Evolutionary conservation across 2,113 vertebrate species (phyloP), one percentile per base, ranked within the genome.

Genomic region (Rhadina sibilatrix): DNA sequence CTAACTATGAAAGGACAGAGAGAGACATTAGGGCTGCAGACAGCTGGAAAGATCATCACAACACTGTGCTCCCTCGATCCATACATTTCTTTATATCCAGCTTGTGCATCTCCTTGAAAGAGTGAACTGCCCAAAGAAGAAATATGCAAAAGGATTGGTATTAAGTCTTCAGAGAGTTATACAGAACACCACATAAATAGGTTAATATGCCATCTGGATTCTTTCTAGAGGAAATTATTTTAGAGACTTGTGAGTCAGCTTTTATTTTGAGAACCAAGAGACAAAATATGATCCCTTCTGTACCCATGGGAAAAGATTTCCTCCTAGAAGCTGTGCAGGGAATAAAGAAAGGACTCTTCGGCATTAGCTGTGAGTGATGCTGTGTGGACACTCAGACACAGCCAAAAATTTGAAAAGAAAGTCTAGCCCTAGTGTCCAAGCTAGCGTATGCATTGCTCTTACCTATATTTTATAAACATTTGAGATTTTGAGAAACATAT

Each of bases 31-130:
- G 27, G 7, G 14, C 59, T 78, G 69, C 72, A 65, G 33, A 28
- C 1, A 2, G 8, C 15, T 31, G 8, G 25, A 61, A 80, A 65
- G 46, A 25, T 12, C 49, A 37, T 37, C 0, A 0, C 31, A 49
- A 17, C 0, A 3, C 65, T 0, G 0, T 50, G 11, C 7, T 81
- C 15, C 22, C 4, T 1, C 23, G 35, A 49, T 53, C 70, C 10
- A 35, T 52, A 20, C 1, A 2, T 49, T 83, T 83, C 11, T 40
- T 72, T 69, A 37, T n/a, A n/a, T 37, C 22, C 30, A 49, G 7
- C 23, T 61, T 38, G 35, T 63, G 37, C 33, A 71, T 56, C 40
- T 50, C 20, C 72, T 49, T 59, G 30, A 53, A 78, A 57, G 40
- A 79, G 9, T 33, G 53, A 85, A 30, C 37, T 69, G 31, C 27